Base-by-base conservation (phyloP, 2,113 vertebrate species). In the Rhabdomys dilectus region DNA sequence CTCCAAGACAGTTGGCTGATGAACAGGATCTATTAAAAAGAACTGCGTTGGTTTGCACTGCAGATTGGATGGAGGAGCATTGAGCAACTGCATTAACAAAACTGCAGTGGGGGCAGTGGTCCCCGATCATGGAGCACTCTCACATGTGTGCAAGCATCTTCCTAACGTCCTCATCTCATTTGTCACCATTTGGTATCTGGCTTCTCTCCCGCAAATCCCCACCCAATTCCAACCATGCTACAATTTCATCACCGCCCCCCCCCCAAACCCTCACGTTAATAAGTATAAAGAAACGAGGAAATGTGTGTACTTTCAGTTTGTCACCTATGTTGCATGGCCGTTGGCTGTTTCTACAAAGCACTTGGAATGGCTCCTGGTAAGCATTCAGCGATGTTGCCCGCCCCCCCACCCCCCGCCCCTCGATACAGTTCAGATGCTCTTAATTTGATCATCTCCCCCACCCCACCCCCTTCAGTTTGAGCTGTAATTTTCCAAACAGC, bases 401-500 rank as follows among this genome's bases (percentile, higher is more conserved):
- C 45, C 45, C 45, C 45, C 45, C 3, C 45, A 3, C 45, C 45
- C 45, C 45, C n/a, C n/a, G n/a, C n/a, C n/a, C n/a, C n/a, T n/a
- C 91, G 1, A 76, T 2, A 39, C 64, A 93, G 89, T 85, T 95
- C 92, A 77, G 42, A 77, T 66, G 95, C 66, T 80, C 92, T 53
- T 48, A 88, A 89, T 91, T 53, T 29, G 80, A 81, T 85, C 68
- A 51, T 88, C 77, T 39, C 29, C 13, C 81, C 72, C 36, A 39
- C 56, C 16, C 70, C 56, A n/a, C 22, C 88, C 45, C 70, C 45
- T n/a, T 45, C 22, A 60, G 48, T 85, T 80, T 80, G 85, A 78
- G 53, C 94, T 96, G 97, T 95, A 86, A 96, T 97, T 96, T 97
- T 94, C 97, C 97, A 82, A 97, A 96, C 76, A 91, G 85, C 64